Evolutionary conservation across 2,113 vertebrate species (phyloP).

Genomic region (Todiramphus chloris): DNA sequence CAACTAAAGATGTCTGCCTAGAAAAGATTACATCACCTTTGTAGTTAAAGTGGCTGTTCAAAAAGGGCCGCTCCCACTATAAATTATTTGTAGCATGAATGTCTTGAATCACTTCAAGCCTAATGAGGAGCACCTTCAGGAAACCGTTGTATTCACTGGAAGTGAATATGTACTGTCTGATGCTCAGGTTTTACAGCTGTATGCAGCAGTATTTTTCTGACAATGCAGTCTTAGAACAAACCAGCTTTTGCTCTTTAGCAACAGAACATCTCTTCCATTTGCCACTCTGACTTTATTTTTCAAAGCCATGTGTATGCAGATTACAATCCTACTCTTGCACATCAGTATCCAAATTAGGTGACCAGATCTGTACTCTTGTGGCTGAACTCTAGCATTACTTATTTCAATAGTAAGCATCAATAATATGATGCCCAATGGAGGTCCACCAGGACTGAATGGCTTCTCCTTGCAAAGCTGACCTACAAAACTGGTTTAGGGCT

Average conservation of each 20-base stretch:
- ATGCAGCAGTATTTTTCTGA: not conserved
- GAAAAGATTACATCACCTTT: not conserved
- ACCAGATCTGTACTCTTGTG: not conserved
- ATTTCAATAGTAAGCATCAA: not conserved
- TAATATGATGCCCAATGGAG: not conserved
- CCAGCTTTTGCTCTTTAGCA: not conserved
- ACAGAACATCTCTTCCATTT: not conserved
- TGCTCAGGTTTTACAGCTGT: not conserved
- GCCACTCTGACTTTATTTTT: not conserved
- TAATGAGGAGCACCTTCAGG: not conserved
- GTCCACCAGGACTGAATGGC: not conserved
- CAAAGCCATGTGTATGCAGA: not conserved
- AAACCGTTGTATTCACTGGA: not conserved
- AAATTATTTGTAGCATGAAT: not conserved
- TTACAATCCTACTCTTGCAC: not conserved
- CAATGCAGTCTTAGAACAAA: not conserved
- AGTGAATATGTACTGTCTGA: not conserved
- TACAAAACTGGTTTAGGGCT: not conserved
- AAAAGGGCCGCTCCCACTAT: conserved; percentile 7
- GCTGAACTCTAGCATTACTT: not conserved
- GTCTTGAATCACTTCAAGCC: conserved; percentile 10
- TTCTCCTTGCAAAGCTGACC: not conserved
- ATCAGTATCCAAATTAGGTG: not conserved
- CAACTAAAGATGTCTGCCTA: not conserved
- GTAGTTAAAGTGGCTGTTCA: not conserved